Base-by-base conservation (phyloP, 2,797 vertebrate species). In the Tapera naevia region DNA sequence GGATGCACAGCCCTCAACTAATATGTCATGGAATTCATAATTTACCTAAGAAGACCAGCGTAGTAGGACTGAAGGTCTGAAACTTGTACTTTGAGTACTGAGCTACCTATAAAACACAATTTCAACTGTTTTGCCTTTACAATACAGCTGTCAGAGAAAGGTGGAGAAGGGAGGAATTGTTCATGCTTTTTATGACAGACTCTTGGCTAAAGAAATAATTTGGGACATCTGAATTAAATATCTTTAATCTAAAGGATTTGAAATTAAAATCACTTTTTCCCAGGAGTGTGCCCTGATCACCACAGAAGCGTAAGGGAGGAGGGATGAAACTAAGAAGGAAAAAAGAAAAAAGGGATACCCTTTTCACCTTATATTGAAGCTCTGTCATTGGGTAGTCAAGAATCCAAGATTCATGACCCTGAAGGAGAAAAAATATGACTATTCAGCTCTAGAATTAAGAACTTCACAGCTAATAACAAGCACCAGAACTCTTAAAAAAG, bases 101-200 rank as follows among this genome's bases (percentile, higher is more conserved):
- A 89, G 39, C 11, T 24, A 66, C 27, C 48, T 66, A 62, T 16
- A 85, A 87, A 87, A 76, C 13, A 70, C 39, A 51, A 14, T 82
- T 94, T 72, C 67, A 82, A 70, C 18, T 76, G 19, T 11, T 88
- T 82, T 91, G 35, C 8, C 53, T 88, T 88, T 87, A 88, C 88
- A 88, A 83, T 39, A 84, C 53, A 66, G 7, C 43, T 86, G 75
- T 71, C 85, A 89, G 45, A 79, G 17, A 91, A 85, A 92, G 56
- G 43, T 92, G 71, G 70, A 58, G 39, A 91, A 10, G 35, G 51
- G 27, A 89, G 8, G 23, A 48, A 85, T 83, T 70, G 46, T n/a
- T 94, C 64, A 62, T 73, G 53, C 87, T 91, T 85, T 70, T 5
- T 87, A 60, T 76, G 67, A 94, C 85, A 92, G 64, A 73, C 32